Evolutionary conservation across 2,888 invertebrate species (phyloP), one percentile per base, ranked within the genome.

Genomic region (Caenorhabditis sinica): DNA sequence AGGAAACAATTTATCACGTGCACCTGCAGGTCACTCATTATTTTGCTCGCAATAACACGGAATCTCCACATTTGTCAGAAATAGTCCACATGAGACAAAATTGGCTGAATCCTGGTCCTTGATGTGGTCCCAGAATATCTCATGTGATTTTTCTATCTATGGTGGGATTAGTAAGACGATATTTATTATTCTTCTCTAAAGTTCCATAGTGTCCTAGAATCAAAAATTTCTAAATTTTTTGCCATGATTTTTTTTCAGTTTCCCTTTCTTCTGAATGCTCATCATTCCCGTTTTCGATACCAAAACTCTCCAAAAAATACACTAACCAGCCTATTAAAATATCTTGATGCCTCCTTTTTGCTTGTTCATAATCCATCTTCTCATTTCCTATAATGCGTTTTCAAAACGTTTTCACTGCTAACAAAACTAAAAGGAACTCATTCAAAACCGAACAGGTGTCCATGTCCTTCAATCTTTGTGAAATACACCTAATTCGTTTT

Each of bases 391-490:
- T 61, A 68, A 69, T 53, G 56, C 56, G 56, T 69, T 63, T 40
- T 69, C 53, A 56, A 72, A 80, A 51, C 17, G 36, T 60, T 72
- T 65, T 72, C n/a, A 25, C 49, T 36, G 20, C 23, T 36, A 76
- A 40, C 43, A 58, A 65, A 75, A 56, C 45, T 49, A 68, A 58
- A 60, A 45, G 56, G 61, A 77, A 68, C 77, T 71, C 77, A 58
- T 75, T 75, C 53, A 33, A 76, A 72, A 58, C 58, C 58, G 72
- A 80, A 80, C 80, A 80, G 80, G 80, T 80, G 80, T 80, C 40
- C 79, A 25, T 63, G 71, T 79, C 79, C 45, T 65, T 76, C 63
- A 74, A 43, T 74, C 63, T 65, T 76, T 60, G 60, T 63, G 69
- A 77, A 69, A 63, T 69, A 69, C 61, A 61, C 69, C 69, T 77